A percentile compares a stretch with the other conserved stretches of the same genome.
phyloP scores from a whole-genome alignment of 2,113 vertebrate species.

The Camelus dromedarius region DNA sequence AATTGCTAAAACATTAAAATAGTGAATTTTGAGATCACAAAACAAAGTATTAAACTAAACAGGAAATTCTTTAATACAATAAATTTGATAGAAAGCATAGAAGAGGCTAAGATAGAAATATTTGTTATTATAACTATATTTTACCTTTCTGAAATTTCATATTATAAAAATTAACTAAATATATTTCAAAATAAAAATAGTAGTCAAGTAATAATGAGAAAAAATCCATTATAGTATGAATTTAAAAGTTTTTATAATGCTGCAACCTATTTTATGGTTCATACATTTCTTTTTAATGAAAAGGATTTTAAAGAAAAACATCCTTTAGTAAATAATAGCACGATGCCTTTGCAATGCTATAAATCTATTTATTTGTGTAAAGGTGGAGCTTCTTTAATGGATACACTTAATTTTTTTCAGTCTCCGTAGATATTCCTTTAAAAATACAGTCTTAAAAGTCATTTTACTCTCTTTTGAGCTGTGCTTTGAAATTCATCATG shows the following conservation, averaged over 20 bases:
- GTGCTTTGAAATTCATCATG: slow-evolving; percentile 29
- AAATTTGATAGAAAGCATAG: not conserved
- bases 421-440: slow-evolving; percentile 1
- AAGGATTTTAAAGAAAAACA: slow-evolving; percentile 26
- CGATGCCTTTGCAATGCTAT: not conserved
- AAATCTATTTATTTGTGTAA: slow-evolving; percentile 6
- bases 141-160: slow-evolving; percentile 31
- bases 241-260: slow-evolving; percentile 31
- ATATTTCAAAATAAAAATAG: slow-evolving; percentile 37
- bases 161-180: slow-evolving; percentile 28
- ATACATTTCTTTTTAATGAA: slow-evolving; percentile 38
- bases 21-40: slow-evolving; percentile 7
- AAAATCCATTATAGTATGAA: slow-evolving; percentile 47
- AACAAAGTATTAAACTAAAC: slow-evolving; percentile 5
- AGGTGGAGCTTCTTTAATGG: not conserved
- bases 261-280: not conserved
- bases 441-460: slow-evolving; percentile 31
- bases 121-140: not conserved
- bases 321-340: not conserved
- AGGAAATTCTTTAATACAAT: slow-evolving; percentile 51
- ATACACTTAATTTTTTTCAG: not conserved
- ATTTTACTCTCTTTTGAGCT: slow-evolving; percentile 34
- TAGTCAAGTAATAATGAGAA: slow-evolving; percentile 11
- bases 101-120: slow-evolving; percentile 12
- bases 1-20: not conserved